Evolutionary conservation across 1,140 invertebrate genomes (phyloP).

Genomic region (Drosophila bifasciata): DNA sequence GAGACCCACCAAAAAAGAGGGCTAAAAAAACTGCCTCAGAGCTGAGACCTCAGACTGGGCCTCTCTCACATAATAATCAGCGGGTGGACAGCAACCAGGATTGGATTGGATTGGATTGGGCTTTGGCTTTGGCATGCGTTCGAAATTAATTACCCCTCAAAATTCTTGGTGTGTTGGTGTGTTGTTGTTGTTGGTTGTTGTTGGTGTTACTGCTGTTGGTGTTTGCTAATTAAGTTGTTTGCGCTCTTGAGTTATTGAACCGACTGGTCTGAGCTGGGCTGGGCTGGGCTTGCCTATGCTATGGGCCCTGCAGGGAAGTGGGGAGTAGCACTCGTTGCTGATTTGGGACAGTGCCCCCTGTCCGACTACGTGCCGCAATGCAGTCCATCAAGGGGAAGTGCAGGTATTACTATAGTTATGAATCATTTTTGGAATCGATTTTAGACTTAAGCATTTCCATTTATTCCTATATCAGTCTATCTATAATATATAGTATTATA

Average conservation of each 20-base stretch:
- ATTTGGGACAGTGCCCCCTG: conserved; percentile 44
- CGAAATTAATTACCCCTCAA: conserved; percentile 72
- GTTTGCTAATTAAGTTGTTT: conserved; percentile 78
- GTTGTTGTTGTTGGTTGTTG: conserved; percentile 26
- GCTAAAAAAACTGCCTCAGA: too few species aligned
- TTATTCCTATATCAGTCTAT: too few species aligned
- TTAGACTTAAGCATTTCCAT: too few species aligned
- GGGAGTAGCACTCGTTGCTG: conserved; percentile 6
- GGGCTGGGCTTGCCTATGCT: conserved; percentile 31
- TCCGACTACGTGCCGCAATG: conserved; percentile 57
- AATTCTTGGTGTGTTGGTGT: conserved; percentile 25
- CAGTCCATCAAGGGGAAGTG: conserved; percentile 29
- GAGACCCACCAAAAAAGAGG: conserved; percentile 34
- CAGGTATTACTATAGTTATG: neutral
- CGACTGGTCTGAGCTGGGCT: too few species aligned
- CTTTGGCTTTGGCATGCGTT: conserved; percentile 61
- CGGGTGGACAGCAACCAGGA: conserved; percentile 79
- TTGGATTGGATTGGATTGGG: conserved; percentile 29
- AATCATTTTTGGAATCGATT: too few species aligned
- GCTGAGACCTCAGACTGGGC: conserved; percentile 13
- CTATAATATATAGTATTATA: too few species aligned
- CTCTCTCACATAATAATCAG: conserved; percentile 81
- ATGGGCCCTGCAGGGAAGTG: neutral
- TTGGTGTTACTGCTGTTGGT: conserved; percentile 28
- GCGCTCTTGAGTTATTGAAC: conserved; percentile 77